These are phyloP conservation scores for Rosalia funebris DNA, from an alignment of 2,888 invertebrate species.

Conservation along the genomic window DNA sequence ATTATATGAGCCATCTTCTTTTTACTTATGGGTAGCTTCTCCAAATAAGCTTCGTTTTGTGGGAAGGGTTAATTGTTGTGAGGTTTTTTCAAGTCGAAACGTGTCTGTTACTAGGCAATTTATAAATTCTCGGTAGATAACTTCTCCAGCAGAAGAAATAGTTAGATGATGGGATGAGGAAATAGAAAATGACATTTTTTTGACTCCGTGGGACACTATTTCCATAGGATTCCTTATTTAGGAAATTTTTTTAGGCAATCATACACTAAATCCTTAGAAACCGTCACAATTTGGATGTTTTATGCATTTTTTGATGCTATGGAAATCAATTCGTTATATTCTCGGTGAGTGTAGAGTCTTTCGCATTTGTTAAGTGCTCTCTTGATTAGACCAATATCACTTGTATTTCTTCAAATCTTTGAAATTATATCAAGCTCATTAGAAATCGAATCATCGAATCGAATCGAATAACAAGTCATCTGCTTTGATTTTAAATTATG, in stretches of 20 bases:
- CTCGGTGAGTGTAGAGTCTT: background rate
- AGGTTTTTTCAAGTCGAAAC: background rate
- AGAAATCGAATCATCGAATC: background rate
- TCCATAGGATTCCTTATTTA: background rate
- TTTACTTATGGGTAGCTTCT: background rate
- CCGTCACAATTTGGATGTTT: background rate
- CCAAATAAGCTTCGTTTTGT: background rate
- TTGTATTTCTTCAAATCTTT: slow-evolving; percentile 7
- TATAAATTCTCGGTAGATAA: background rate
- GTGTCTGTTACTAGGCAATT: background rate
- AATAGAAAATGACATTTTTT: background rate
- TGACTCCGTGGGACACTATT: background rate
- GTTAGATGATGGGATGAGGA: background rate
- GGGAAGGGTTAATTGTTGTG: background rate
- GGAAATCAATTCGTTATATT: background rate
- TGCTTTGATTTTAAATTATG: slow-evolving; percentile 7
- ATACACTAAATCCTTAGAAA: background rate
- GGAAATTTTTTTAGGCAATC: background rate
- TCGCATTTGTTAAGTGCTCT: background rate
- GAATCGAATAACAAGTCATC: background rate
- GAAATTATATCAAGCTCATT: background rate
- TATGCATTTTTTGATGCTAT: background rate
- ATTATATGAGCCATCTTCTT: background rate
- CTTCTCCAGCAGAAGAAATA: background rate
- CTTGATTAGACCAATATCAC: background rate